Percentiles rank a stretch among this genome's conserved stretches.
These are phyloP conservation scores for Troides helena DNA, from an alignment of 2,888 invertebrate species.

Conservation along the genomic window DNA sequence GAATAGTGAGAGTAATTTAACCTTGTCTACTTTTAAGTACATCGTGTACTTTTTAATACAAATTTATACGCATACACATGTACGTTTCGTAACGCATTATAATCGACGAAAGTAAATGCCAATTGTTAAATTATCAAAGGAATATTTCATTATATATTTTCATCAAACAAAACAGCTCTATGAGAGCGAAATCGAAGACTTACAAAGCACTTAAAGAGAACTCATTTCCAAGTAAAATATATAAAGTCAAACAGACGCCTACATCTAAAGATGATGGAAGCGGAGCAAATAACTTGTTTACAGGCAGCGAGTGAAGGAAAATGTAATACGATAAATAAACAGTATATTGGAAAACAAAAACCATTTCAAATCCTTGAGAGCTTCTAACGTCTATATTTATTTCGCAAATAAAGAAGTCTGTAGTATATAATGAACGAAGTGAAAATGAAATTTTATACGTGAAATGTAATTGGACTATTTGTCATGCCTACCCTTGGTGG, in stretches of 20 bases:
- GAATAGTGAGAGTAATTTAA: slow-evolving; percentile 34
- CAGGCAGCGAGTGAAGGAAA: slow-evolving; percentile 33
- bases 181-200: slow-evolving; percentile 31
- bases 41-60: neutral
- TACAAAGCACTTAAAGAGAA: slow-evolving; percentile 42
- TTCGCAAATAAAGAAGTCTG: neutral
- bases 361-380: neutral
- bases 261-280: slow-evolving; percentile 31
- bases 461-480: neutral
- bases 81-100: neutral
- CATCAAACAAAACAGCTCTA: neutral
- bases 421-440: no score
- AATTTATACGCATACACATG: slow-evolving; percentile 1
- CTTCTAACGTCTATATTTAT: neutral
- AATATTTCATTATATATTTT: slow-evolving; percentile 1
- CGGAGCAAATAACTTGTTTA: slow-evolving; percentile 39
- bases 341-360: slow-evolving; percentile 32
- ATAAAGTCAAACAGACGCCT: slow-evolving; percentile 33
- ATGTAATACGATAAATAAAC: slow-evolving; percentile 35
- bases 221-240: slow-evolving; percentile 41
- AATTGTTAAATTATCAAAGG: neutral
- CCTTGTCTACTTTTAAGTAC: slow-evolving; percentile 2
- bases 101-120: neutral
- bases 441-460: neutral
- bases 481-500: neutral